phyloP scores from a whole-genome alignment of 1,140 invertebrate genomes.

The Lepidurus arcticus region DNA sequence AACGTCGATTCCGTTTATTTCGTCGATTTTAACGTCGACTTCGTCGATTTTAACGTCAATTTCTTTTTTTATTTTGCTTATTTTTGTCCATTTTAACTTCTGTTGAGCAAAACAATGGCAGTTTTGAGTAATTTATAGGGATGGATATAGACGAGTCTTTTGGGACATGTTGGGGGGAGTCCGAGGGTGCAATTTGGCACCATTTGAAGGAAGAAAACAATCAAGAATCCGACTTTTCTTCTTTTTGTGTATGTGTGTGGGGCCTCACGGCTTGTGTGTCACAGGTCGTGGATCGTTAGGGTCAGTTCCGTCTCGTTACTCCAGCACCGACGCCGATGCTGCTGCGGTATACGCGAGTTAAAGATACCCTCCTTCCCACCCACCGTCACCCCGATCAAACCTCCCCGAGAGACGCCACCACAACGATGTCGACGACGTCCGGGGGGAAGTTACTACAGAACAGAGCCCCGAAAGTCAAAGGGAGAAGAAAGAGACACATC shows the following conservation, averaged over 20 bases:
- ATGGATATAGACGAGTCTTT: no score
- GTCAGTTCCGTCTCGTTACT: slow-evolving; percentile 21
- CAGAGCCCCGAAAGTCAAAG: not conserved
- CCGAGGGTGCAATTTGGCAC: not conserved
- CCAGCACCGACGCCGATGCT: slow-evolving; percentile 6
- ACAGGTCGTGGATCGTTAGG: slow-evolving; percentile 17
- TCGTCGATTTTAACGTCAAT: no score
- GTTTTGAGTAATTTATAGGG: no score
- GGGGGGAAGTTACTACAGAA: not conserved
- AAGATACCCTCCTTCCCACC: not conserved
- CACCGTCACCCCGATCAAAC: not conserved
- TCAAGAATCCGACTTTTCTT: not conserved
- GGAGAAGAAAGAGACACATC: not conserved
- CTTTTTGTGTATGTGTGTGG: not conserved
- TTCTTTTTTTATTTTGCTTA: no score
- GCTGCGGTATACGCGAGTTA: not conserved
- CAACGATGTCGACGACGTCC: slow-evolving; percentile 3
- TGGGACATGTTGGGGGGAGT: not conserved
- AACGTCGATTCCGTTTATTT: no score
- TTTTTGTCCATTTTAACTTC: no score
- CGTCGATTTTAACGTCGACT: no score
- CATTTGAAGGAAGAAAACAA: not conserved
- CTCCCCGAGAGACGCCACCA: not conserved
- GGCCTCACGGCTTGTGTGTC: slow-evolving; percentile 17
- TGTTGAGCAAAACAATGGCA: no score